A percentile compares a stretch with the other conserved stretches of the same genome.
These are phyloP conservation scores for Solenopsis fugax DNA, from an alignment of 1,140 invertebrate species.

Conservation along the genomic window DNA sequence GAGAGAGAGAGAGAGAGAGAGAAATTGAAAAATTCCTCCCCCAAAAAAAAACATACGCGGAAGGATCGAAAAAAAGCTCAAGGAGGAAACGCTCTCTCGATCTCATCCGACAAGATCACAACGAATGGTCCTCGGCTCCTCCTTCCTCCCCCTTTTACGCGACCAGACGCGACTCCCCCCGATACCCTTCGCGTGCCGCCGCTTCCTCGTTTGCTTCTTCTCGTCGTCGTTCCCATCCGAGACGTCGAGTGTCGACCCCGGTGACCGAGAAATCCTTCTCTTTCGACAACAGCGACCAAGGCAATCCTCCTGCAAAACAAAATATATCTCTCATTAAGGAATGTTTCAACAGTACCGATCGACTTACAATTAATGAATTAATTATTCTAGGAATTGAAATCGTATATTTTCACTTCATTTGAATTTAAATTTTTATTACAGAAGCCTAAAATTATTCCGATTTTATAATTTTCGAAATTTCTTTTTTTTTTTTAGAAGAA, in stretches of 20 bases:
- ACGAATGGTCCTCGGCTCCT: not conserved
- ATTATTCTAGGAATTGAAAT: not conserved
- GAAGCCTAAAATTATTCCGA: not conserved
- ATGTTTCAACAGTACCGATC: not conserved
- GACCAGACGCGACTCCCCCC: conserved; percentile 10
- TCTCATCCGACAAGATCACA: conserved; percentile 31
- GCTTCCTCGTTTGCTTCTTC: conserved; percentile 1
- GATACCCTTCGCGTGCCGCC: conserved; percentile 23
- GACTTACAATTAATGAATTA: not conserved
- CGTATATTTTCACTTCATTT: not conserved
- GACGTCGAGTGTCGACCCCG: not conserved
- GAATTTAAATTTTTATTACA: not conserved
- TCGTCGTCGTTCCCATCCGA: conserved; percentile 48
- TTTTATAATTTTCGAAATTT: not conserved
- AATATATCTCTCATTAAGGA: conserved; percentile 4
- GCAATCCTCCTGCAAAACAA: conserved; percentile 13
- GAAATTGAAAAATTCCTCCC: too few species aligned
- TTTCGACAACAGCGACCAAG: not conserved
- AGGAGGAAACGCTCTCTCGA: not conserved
- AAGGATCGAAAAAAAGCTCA: not conserved
- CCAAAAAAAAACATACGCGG: not conserved
- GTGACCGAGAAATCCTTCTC: not conserved
- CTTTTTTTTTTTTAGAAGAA: not conserved
- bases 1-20: too few species aligned
- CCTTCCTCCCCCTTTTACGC: not conserved